These are phyloP conservation scores for Platalea minor DNA, from an alignment of 2,797 vertebrate species.

Conservation along the genomic window DNA sequence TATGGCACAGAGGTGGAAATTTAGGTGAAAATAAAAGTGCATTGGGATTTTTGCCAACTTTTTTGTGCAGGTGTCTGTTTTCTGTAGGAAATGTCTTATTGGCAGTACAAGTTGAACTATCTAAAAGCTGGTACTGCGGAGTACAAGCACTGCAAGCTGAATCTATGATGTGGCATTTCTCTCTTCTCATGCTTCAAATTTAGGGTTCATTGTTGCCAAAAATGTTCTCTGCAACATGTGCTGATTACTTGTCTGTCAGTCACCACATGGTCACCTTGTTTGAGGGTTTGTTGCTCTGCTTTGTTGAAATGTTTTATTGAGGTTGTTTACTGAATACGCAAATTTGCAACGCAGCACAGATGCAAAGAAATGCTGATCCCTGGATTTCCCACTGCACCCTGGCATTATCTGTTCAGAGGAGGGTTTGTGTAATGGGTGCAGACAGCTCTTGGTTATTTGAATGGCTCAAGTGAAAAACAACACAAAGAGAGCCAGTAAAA, in stretches of 20 bases:
- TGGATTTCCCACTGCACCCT: neutral
- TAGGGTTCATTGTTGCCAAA: neutral
- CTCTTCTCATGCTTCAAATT: neutral
- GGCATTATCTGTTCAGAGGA: neutral
- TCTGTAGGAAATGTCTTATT: neutral
- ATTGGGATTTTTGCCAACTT: neutral
- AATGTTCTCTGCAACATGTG: neutral
- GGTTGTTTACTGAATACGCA: neutral
- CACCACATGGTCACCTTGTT: neutral
- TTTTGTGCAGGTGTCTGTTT: neutral
- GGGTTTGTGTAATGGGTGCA: neutral
- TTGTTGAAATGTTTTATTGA: slow-evolving; percentile 17
- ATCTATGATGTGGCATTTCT: neutral
- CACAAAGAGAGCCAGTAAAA: neutral
- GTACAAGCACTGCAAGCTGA: neutral
- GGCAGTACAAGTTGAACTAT: neutral
- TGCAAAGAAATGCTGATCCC: neutral
- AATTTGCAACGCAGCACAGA: neutral
- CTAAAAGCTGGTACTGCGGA: neutral
- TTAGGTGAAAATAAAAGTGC: neutral
- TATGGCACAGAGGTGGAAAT: neutral
- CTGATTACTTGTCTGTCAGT: neutral
- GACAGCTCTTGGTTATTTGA: neutral
- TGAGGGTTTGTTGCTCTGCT: neutral
- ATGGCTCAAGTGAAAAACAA: neutral